Evolutionary conservation across 92 coral and sea anemone species (phyloP).

Genomic region (Muricea muricata): DNA sequence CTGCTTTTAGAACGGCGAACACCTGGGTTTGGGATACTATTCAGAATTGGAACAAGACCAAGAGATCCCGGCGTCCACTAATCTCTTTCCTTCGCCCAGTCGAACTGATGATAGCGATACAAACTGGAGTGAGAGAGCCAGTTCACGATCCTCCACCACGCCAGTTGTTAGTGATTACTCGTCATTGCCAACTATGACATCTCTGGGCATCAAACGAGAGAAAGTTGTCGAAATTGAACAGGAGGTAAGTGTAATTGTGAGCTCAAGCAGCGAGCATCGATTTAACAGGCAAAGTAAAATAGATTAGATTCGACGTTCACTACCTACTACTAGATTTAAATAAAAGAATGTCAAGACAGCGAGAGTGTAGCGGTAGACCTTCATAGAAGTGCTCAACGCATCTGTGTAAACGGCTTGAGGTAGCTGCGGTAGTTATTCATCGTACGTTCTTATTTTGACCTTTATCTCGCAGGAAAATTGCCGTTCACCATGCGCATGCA

Average conservation of each 20-base stretch:
- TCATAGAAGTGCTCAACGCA: no score
- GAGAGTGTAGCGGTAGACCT: no score
- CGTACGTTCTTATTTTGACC: no score
- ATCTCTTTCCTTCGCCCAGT: constrained; percentile 10
- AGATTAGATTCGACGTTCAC: no score
- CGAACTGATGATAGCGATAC: constrained; percentile 31
- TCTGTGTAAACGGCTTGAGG: no score
- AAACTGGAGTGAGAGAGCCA: constrained; percentile 26
- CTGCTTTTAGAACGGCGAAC: not conserved
- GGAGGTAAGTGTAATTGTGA: not conserved
- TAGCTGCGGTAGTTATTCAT: no score
- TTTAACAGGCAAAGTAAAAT: no score
- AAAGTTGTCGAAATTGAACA: not conserved
- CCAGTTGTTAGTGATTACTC: not conserved
- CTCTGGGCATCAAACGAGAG: not conserved
- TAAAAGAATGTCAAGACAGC: no score
- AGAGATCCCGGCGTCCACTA: not conserved
- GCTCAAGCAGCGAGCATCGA: no score
- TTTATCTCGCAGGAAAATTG: not conserved
- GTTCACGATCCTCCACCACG: constrained; percentile 22
- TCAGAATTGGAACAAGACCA: constrained; percentile 14
- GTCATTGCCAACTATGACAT: not conserved
- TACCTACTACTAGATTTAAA: no score
- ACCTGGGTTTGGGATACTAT: not conserved
- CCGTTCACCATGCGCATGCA: constrained; percentile 1